phyloP scores from a whole-genome alignment of 1,140 invertebrate genomes.

The Drosophila novamexicana region DNA sequence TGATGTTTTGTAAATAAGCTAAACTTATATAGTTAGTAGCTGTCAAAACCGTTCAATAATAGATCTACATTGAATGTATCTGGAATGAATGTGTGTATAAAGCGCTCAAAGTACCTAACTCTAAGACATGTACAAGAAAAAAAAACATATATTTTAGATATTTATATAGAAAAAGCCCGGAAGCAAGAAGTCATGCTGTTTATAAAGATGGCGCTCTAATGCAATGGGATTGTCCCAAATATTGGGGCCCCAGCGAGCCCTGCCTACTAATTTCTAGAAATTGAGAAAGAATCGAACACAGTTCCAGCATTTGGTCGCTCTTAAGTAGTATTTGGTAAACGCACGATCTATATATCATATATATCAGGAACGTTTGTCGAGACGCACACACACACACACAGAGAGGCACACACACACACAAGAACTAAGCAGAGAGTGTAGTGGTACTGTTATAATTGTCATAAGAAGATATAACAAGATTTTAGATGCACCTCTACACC shows the following conservation, averaged over 20 bases:
- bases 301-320: neutral
- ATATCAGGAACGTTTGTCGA: neutral
- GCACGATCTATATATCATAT: neutral
- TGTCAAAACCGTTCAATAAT: conserved; percentile 23
- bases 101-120: conserved; percentile 1
- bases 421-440: neutral
- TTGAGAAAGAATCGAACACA: neutral
- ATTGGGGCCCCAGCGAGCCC: neutral
- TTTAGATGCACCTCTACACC: conserved; percentile 23
- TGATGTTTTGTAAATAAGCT: conserved; percentile 49
- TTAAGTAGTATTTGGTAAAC: no score
- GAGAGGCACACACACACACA: neutral
- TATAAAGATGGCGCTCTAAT: conserved; percentile 6
- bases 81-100: neutral
- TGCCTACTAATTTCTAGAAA: neutral
- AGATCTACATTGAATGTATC: conserved; percentile 5
- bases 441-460: neutral
- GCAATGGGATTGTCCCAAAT: neutral
- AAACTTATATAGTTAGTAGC: conserved; percentile 50
- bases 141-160: neutral
- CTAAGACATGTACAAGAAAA: neutral
- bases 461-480: neutral
- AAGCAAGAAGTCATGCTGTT: conserved; percentile 30
- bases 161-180: conserved; percentile 5
- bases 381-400: neutral